Evolutionary conservation across 2,888 invertebrate genomes (phyloP).

Genomic region (Bhutanitis thaidina): DNA sequence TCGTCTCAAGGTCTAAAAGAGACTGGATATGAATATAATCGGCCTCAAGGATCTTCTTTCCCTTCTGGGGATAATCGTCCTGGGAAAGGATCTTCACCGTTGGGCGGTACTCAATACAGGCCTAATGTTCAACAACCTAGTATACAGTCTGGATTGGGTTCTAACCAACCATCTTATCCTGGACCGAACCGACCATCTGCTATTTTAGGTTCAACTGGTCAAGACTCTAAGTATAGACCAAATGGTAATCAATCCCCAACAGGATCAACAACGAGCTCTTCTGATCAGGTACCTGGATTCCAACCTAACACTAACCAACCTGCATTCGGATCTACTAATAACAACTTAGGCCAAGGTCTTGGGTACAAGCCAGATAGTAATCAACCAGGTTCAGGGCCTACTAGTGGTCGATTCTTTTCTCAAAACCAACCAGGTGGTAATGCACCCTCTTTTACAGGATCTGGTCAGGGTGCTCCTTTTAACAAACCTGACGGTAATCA

Average conservation of each 20-base stretch:
- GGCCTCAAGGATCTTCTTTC: conserved; percentile 23
- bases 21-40: conserved; percentile 30
- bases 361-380: conserved; percentile 12
- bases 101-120: background rate
- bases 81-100: conserved; percentile 19
- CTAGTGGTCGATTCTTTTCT: background rate
- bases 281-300: background rate
- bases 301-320: background rate
- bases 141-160: too few relatives aligned
- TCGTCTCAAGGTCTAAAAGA: conserved; percentile 13
- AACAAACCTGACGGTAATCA: conserved; percentile 2
- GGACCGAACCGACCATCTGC: conserved; percentile 15
- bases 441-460: background rate
- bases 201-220: conserved; percentile 8
- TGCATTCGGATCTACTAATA: conserved; percentile 17
- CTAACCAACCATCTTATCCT: background rate
- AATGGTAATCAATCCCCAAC: conserved; percentile 6
- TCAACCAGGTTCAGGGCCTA: conserved; percentile 11
- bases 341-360: conserved; percentile 8
- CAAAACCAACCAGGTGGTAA: conserved; percentile 1
- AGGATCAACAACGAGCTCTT: background rate
- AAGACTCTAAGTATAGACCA: conserved; percentile 19
- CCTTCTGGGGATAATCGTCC: conserved; percentile 7
- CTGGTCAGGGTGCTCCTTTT: background rate
- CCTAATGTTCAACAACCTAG: too few relatives aligned